Evolutionary conservation across 2,888 invertebrate genomes (phyloP).

Genomic region (Brachycybe producta): DNA sequence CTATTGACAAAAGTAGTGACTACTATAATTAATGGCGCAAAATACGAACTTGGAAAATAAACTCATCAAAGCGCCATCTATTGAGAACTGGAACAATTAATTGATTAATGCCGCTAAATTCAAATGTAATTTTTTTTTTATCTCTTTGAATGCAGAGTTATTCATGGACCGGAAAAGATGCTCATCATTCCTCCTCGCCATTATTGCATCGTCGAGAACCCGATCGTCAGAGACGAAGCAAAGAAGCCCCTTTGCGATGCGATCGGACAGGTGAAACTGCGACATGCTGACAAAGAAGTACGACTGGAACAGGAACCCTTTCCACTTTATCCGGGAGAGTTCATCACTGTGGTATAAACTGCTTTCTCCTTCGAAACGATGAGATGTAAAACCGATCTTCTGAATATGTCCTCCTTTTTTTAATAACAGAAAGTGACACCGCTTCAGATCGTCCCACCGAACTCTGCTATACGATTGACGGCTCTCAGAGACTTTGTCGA

Average conservation of each 20-base stretch:
- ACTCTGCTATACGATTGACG: conserved; percentile 36
- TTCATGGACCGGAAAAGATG: conserved; percentile 37
- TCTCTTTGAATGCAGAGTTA: conserved; percentile 30
- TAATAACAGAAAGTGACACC: conserved; percentile 29
- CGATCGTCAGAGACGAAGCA: conserved; percentile 33
- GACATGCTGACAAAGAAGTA: conserved; percentile 39
- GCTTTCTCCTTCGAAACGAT: background rate
- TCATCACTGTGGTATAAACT: background rate
- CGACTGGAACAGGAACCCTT: conserved; percentile 40
- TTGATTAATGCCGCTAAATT: too few species aligned
- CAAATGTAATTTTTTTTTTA: background rate
- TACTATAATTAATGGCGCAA: too few species aligned
- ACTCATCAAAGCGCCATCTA: too few species aligned
- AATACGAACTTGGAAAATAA: too few species aligned
- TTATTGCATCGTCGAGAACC: conserved; percentile 39
- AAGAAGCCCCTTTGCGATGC: conserved; percentile 30
- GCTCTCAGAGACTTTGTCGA: conserved; percentile 37
- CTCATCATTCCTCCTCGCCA: conserved; percentile 39
- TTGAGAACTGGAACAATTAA: too few species aligned
- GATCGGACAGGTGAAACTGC: conserved; percentile 35
- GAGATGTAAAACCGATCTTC: background rate
- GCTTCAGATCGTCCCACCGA: conserved; percentile 35
- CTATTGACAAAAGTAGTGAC: too few species aligned
- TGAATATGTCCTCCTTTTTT: background rate
- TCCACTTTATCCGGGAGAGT: conserved; percentile 40